Evolutionary conservation across 2,888 invertebrate genomes (phyloP).

Genomic region (Tinea trinotella): DNA sequence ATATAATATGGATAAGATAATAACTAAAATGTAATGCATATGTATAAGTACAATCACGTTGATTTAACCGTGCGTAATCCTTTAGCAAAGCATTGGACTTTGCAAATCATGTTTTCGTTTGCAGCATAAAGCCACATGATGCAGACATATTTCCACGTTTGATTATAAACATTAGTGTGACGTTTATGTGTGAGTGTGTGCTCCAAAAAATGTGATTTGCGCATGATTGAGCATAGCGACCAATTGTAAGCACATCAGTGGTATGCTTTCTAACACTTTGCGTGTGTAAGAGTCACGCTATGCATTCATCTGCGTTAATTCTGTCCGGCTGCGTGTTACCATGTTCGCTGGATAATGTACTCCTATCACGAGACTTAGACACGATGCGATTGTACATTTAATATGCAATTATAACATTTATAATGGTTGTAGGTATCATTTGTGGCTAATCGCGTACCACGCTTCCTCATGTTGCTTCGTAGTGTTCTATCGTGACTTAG

Average conservation of each 20-base stretch:
- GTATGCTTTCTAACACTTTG: neutral
- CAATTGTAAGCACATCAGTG: neutral
- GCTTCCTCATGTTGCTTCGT: neutral
- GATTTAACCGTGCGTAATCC: too few species aligned
- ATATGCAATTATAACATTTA: neutral
- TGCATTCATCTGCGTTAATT: neutral
- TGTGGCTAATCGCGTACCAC: neutral
- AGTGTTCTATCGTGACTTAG: too few species aligned
- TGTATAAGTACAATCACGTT: too few species aligned
- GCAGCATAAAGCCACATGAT: too few species aligned
- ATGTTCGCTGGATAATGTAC: neutral
- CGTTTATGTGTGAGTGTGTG: too few species aligned
- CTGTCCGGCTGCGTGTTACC: neutral
- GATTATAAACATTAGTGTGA: too few species aligned
- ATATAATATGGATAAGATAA: too few species aligned
- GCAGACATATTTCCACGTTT: too few species aligned
- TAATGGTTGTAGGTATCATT: neutral
- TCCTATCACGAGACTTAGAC: neutral
- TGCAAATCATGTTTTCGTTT: too few species aligned
- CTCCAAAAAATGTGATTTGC: neutral
- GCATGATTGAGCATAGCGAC: constrained; percentile 2
- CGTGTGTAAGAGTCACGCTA: neutral
- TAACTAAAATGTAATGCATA: too few species aligned
- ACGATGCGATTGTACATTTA: neutral
- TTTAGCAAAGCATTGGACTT: too few species aligned